These are phyloP conservation scores for Alloplasta piceator DNA, from an alignment of 2,888 invertebrate species.

Conservation along the genomic window DNA sequence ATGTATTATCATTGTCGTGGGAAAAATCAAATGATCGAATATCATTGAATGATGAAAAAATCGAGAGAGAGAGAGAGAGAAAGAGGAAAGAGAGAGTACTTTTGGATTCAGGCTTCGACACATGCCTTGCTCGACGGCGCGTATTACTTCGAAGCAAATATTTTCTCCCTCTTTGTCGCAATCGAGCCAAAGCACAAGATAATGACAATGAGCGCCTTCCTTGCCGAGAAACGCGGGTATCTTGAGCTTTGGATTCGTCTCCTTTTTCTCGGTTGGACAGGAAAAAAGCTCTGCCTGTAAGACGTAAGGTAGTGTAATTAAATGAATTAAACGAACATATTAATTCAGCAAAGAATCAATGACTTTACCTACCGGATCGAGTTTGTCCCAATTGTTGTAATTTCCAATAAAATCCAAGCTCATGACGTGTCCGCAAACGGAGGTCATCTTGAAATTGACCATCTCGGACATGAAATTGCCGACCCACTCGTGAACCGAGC, in stretches of 20 bases:
- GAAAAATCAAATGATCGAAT: neutral
- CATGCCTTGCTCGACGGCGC: slow-evolving; percentile 90
- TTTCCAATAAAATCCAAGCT: slow-evolving; percentile 95
- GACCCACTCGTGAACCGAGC: slow-evolving; percentile 97
- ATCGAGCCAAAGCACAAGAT: slow-evolving; percentile 98
- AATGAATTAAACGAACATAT: too few species aligned
- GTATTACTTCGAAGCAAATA: slow-evolving; percentile 97
- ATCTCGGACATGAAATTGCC: slow-evolving; percentile 90
- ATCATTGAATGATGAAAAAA: neutral
- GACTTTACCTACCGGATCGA: slow-evolving; percentile 96
- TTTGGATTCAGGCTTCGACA: slow-evolving; percentile 86
- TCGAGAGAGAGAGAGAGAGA: neutral
- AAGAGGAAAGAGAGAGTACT: slow-evolving; percentile 69
- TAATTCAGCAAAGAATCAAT: too few species aligned
- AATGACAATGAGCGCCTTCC: slow-evolving; percentile 94
- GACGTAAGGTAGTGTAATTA: too few species aligned
- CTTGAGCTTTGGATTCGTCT: slow-evolving; percentile 95
- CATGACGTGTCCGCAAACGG: slow-evolving; percentile 99
- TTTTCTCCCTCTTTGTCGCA: slow-evolving; percentile 99
- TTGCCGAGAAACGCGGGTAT: slow-evolving; percentile 95
- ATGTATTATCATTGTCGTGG: neutral
- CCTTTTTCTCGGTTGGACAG: slow-evolving; percentile 97
- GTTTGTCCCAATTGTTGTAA: slow-evolving; percentile 99
- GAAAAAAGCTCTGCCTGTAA: slow-evolving; percentile 92
- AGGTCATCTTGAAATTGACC: slow-evolving; percentile 96